phyloP scores from a whole-genome alignment of 1,140 invertebrate species.

The Caenorhabditis remanei region DNA sequence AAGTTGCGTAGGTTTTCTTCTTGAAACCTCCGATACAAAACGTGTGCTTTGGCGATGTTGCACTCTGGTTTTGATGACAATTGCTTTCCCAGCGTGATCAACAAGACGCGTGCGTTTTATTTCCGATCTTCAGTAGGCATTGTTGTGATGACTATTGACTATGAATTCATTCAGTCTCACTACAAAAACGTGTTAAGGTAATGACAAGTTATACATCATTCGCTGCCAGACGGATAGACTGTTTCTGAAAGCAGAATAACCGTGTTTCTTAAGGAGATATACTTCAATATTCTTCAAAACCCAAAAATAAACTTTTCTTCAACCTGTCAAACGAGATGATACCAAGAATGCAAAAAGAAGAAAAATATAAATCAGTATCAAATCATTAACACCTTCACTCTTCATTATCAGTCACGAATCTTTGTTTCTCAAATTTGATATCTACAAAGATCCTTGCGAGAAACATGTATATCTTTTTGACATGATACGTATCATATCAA shows the following conservation, averaged over 20 bases:
- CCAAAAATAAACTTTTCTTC: neutral
- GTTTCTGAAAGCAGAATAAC: too few relatives aligned
- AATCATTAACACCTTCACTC: slow-evolving; percentile 23
- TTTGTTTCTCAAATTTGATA: neutral
- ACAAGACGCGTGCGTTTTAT: neutral
- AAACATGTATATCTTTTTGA: neutral
- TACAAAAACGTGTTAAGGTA: neutral
- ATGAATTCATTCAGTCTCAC: neutral
- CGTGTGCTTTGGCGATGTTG: neutral
- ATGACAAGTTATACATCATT: neutral
- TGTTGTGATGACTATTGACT: slow-evolving; percentile 16
- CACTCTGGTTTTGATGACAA: slow-evolving; percentile 53
- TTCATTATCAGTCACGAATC: neutral
- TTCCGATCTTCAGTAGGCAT: slow-evolving; percentile 10
- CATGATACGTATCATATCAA: slow-evolving; percentile 3
- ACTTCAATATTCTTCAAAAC: too few relatives aligned
- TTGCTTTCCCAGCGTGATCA: neutral
- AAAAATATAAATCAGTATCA: slow-evolving; percentile 19
- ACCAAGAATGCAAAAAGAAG: neutral
- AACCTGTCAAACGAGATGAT: neutral
- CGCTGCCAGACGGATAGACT: too few relatives aligned
- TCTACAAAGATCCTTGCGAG: neutral
- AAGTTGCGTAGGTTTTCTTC: neutral
- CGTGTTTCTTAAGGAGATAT: too few relatives aligned
- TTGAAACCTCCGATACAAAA: neutral